Percentiles rank a stretch among this genome's conserved stretches.
These are phyloP conservation scores for Malthinus flaveolus DNA, from an alignment of 2,888 invertebrate species.

Conservation along the genomic window DNA sequence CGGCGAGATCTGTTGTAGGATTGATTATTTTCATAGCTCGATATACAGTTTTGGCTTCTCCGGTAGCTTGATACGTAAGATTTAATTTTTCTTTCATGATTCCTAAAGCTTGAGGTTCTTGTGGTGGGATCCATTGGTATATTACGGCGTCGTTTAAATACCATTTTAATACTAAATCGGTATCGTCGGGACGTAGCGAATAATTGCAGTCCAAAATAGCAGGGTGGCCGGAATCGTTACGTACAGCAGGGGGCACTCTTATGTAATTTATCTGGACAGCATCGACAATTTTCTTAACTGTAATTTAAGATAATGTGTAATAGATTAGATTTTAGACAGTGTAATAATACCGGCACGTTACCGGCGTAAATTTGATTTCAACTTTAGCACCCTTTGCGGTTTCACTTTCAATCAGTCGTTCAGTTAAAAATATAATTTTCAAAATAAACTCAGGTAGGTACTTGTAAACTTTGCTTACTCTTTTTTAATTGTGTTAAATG, in stretches of 20 bases:
- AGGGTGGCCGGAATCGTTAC: constrained; percentile 51
- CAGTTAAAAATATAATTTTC: no score
- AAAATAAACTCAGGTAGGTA: no score
- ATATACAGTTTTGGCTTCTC: constrained; percentile 69
- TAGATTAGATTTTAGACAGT: neutral
- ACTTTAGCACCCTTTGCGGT: no score
- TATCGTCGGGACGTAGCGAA: constrained; percentile 62
- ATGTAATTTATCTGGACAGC: constrained; percentile 52
- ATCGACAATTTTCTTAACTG: constrained; percentile 5
- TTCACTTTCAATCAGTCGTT: no score
- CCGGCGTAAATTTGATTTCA: no score
- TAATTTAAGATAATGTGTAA: neutral
- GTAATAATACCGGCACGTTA: no score
- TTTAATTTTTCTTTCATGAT: constrained; percentile 62
- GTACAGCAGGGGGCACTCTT: constrained; percentile 50
- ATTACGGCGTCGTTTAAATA: constrained; percentile 70
- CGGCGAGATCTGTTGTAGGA: constrained; percentile 71
- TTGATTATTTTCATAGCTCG: constrained; percentile 70
- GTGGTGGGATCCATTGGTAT: constrained; percentile 81
- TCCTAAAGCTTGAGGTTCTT: constrained; percentile 68
- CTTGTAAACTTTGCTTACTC: no score
- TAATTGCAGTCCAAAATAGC: constrained; percentile 75
- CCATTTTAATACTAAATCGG: constrained; percentile 77
- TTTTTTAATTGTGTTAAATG: no score
- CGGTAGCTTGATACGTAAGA: constrained; percentile 65